Evolutionary conservation across 2,797 vertebrate species (phyloP).

Genomic region (Anguilla pacifica): DNA sequence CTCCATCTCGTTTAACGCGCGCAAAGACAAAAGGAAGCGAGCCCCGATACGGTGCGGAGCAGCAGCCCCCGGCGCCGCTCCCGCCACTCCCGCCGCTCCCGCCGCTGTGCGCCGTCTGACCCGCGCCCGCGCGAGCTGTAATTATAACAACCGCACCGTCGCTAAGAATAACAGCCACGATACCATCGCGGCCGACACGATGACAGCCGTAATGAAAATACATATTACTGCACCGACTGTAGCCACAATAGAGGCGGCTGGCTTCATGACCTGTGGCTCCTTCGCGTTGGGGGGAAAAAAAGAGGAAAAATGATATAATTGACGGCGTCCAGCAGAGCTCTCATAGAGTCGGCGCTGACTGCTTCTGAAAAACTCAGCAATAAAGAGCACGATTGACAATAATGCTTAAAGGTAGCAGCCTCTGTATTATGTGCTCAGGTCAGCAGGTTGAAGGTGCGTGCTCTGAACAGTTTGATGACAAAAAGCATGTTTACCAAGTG

Average conservation of each 20-base stretch:
- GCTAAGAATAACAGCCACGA: neutral
- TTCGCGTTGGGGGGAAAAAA: neutral
- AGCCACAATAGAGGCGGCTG: neutral
- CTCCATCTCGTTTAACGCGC: neutral
- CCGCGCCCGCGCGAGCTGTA: neutral
- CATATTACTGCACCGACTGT: neutral
- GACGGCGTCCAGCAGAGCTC: neutral
- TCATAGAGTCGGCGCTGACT: neutral
- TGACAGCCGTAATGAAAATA: neutral
- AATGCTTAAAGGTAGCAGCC: no score
- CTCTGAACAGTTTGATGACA: no score
- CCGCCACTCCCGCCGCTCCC: neutral
- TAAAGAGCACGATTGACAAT: neutral
- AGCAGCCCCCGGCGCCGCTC: neutral
- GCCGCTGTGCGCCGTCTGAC: neutral
- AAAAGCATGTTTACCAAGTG: neutral
- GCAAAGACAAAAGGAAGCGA: constrained; percentile 4
- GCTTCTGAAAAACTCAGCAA: neutral
- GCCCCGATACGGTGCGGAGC: neutral
- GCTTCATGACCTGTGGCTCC: neutral
- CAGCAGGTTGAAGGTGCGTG: no score
- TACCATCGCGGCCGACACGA: neutral
- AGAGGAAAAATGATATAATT: neutral
- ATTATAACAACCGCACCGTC: neutral
- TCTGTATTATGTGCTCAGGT: no score